Conservation (phyloP, 2,113 vertebrate genomes). For the Lamprologus ornatipinnis region DNA sequence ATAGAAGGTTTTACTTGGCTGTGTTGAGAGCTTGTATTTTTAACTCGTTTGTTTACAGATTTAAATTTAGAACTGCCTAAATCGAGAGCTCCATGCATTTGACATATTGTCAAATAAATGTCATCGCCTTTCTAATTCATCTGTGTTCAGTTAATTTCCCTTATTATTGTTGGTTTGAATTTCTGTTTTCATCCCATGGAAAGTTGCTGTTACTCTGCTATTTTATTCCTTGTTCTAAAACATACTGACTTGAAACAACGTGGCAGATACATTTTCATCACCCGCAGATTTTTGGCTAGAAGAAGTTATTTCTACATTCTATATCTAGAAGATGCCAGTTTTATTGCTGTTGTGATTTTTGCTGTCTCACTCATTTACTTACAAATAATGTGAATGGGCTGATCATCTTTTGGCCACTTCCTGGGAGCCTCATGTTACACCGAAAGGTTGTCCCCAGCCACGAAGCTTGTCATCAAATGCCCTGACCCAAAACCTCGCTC, state of each 20-base stretch:
- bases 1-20: constrained; percentile 51
- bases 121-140: not conserved
- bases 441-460: not conserved
- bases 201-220: not conserved
- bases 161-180: not conserved
- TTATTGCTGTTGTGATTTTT: not conserved
- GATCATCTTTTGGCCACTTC: not conserved
- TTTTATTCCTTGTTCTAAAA: not conserved
- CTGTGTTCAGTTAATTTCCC: not conserved
- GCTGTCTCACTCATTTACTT: not conserved
- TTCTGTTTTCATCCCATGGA: not conserved
- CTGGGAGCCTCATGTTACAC: not conserved
- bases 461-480: constrained; percentile 21
- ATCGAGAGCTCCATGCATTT: not conserved
- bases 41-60: constrained; percentile 40
- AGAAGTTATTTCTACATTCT: not conserved
- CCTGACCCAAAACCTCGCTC: constrained; percentile 42
- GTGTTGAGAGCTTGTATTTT: constrained; percentile 40
- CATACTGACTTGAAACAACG: not conserved
- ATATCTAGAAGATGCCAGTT: not conserved
- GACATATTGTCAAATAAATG: not conserved
- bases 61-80: constrained; percentile 22
- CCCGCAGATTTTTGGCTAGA: not conserved
- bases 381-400: not conserved
- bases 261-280: not conserved